Conservation (phyloP, 1,140 invertebrate species). For the Mactra quadrangularis region DNA sequence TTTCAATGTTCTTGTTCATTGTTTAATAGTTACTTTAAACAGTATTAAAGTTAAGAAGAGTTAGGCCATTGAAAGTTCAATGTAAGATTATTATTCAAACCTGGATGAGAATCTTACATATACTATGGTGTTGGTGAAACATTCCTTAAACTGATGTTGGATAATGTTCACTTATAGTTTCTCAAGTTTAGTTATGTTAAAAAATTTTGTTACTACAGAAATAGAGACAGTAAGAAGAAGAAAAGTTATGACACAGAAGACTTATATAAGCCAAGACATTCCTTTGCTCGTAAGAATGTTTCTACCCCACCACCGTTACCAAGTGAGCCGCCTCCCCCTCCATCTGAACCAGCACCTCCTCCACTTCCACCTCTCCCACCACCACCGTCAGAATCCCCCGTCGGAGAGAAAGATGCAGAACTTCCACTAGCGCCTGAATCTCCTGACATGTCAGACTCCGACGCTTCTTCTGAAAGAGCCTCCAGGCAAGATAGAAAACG, state of each 20-base stretch:
- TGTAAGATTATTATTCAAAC: too few relatives aligned
- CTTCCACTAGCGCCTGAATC: slow-evolving; percentile 40
- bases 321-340: slow-evolving; percentile 48
- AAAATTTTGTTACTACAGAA: slow-evolving; percentile 9
- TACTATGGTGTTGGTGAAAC: too few relatives aligned
- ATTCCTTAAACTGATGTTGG: too few relatives aligned
- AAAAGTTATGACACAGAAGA: slow-evolving; percentile 54
- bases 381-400: slow-evolving; percentile 12
- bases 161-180: too few relatives aligned
- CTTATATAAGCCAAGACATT: slow-evolving; percentile 55
- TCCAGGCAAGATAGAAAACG: slow-evolving; percentile 13
- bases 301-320: slow-evolving; percentile 41
- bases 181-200: too few relatives aligned
- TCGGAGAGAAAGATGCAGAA: slow-evolving; percentile 18
- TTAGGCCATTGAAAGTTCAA: too few relatives aligned
- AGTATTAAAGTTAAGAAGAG: too few relatives aligned
- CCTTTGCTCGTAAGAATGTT: slow-evolving; percentile 48
- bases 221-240: slow-evolving; percentile 4
- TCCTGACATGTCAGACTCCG: slow-evolving; percentile 13
- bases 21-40: too few relatives aligned
- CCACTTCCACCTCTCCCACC: slow-evolving; percentile 47
- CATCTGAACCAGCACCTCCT: slow-evolving; percentile 4
- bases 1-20: too few relatives aligned
- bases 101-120: too few relatives aligned
- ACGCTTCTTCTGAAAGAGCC: neutral